Evolutionary conservation across 1,140 invertebrate species (phyloP), one percentile per base, ranked within the genome.

Genomic region (Rhynchophorus ferrugineus): DNA sequence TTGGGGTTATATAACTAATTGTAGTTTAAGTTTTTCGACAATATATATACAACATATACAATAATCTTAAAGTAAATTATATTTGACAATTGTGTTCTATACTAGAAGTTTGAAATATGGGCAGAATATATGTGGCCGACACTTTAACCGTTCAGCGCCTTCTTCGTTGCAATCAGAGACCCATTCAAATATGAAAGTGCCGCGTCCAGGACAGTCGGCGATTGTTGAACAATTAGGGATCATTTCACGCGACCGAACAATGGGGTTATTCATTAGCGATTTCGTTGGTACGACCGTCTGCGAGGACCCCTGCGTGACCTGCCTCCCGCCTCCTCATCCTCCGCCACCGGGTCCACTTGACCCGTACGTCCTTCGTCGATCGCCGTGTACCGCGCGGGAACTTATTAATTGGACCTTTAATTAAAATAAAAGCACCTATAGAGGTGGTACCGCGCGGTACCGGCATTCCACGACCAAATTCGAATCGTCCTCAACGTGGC

Each of bases 211-310:
- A 53, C 59, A 52, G 54, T 44, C 56, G 46, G 36, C 61, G 57
- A 64, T 66, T 66, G 62, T 66, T 60, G 53, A 52, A 60, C 64
- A 66, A 66, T 66, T 66, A 66, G 64, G 62, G 60, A 59, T 66
- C 59, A 66, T 66, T 66, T 66, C 62, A 66, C 64, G 64, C 51
- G 59, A 51, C 3, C 50, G 57, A 54, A 66, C 64, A 66, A 66
- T 64, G 49, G 38, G 46, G 50, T 61, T 59, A 63, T 66, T 66
- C 64, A 64, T 64, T 64, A 64, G 59, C 57, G 59, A 54, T 45
- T 44, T 51, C 42, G 49, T 58, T 61, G 57, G 24, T 6, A 29
- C 11, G n/a, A n/a, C n/a, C n/a, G n/a, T n/a, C n/a, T n/a, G n/a
- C n/a, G n/a, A n/a, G n/a, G n/a, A n/a, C n/a, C n/a, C n/a, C n/a